Percentiles rank a stretch among this genome's conserved stretches.
Conservation (phyloP, 2,888 invertebrate species). For the Prosapia bicincta region DNA sequence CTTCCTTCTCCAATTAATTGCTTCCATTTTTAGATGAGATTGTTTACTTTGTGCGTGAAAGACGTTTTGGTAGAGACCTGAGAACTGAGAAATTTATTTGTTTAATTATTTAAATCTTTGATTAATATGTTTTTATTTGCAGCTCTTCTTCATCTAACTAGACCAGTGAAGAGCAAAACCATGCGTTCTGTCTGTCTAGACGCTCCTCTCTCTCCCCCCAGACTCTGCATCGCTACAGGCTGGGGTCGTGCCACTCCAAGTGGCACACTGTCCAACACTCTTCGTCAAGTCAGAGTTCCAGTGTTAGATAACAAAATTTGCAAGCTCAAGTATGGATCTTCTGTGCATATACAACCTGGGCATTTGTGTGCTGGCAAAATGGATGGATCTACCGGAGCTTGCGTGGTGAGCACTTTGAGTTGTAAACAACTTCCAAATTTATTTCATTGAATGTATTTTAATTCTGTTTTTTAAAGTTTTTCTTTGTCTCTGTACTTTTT, state of each 20-base stretch:
- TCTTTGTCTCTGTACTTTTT: no score
- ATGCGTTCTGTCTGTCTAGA: constrained; percentile 76
- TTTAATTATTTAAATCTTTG: no score
- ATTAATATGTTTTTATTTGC: no score
- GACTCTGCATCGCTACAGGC: constrained; percentile 49
- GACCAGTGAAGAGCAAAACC: constrained; percentile 66
- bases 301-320: constrained; percentile 45
- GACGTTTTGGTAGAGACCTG: no score
- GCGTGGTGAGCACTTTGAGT: constrained; percentile 75
- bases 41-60: no score
- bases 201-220: constrained; percentile 41
- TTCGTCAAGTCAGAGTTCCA: constrained; percentile 78
- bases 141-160: constrained; percentile 82
- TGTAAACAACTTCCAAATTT: no score
- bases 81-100: no score
- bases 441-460: no score
- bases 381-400: constrained; percentile 84
- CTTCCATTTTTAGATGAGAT: no score
- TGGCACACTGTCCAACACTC: constrained; percentile 70
- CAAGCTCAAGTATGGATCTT: constrained; percentile 60
- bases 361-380: constrained; percentile 87
- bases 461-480: no score
- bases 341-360: constrained; percentile 64
- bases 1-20: no score
- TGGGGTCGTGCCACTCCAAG: constrained; percentile 84